These are phyloP conservation scores for Branchipolynoe longqiensis DNA, from an alignment of 2,888 invertebrate species.

Conservation along the genomic window DNA sequence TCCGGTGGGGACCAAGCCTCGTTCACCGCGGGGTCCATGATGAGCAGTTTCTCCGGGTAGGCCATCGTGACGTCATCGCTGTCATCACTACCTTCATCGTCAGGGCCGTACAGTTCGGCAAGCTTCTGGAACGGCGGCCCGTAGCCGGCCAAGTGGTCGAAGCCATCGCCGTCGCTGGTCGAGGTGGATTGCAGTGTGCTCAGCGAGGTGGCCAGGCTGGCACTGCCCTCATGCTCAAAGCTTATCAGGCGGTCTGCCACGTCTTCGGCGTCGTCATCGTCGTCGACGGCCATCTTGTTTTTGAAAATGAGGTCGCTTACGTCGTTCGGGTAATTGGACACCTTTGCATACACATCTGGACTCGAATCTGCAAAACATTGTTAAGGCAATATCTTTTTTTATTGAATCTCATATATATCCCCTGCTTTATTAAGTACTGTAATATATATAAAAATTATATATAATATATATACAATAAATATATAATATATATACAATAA, in stretches of 20 bases:
- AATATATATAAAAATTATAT: too few species aligned
- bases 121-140: conserved; percentile 97
- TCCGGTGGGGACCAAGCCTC: too few species aligned
- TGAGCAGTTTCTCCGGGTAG: neutral
- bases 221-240: conserved; percentile 97
- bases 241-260: conserved; percentile 98
- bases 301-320: conserved; percentile 98
- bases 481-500: too few species aligned
- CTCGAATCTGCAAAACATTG: too few species aligned
- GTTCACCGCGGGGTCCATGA: neutral
- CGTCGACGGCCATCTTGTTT: conserved; percentile 96
- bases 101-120: conserved; percentile 94
- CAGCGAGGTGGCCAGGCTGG: conserved; percentile 96
- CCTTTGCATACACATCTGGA: too few species aligned
- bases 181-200: conserved; percentile 90
- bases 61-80: neutral
- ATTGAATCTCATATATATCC: too few species aligned
- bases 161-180: conserved; percentile 97
- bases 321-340: conserved; percentile 68
- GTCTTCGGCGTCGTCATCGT: conserved; percentile 97
- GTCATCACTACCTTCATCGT: conserved; percentile 57
- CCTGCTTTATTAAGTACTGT: too few species aligned
- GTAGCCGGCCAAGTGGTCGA: conserved; percentile 97
- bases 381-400: too few species aligned
- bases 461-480: too few species aligned